Base-by-base conservation (phyloP, 2,113 vertebrate genomes). In the Silurus glanis region DNA sequence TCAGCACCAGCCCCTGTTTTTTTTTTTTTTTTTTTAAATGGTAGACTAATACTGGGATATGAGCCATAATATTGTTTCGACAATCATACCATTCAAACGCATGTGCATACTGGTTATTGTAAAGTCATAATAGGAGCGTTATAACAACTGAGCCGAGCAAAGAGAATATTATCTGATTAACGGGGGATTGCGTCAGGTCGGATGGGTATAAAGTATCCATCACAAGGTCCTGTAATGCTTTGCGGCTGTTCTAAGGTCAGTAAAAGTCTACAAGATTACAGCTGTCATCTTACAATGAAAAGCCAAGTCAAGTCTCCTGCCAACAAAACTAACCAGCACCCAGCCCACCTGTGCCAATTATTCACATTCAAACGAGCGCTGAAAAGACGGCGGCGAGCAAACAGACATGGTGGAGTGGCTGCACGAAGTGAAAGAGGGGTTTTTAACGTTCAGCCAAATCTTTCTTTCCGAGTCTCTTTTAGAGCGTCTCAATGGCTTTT, bases 331-430 rank as follows among this genome's bases (percentile, higher is more conserved):
- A 87, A 88, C 72, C 87, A 89, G 87, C 66, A 80, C 78, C 82
- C 81, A 83, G 84, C 83, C 85, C 87, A 88, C 89, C 90, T 91
- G 89, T 90, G 86, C 58, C 89, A 85, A 88, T 87, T 89, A 87
- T 85, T 89, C 85, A 86, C 82, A 88, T 86, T 89, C 84, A 85
- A 80, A 80, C 79, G 66, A 86, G 64, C 55, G 56, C 47, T 49
- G 75, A 81, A 82, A 86, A 87, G 85, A 86, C 58, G 80, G 86
- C 86, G 75, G 58, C 79, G 82, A 86, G 69, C 55, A 87, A 66
- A 84, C 21, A 85, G 80, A 62, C 84, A 85, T 67, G 23, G 64
- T 75, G 67, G 85, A 66, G 53, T 83, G 74, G 66, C 80, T 84
- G 66, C 49, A 80, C 76, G 64, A 75, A 83, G 23, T 66, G 66